Percentiles rank a stretch among this genome's conserved stretches.
These are phyloP conservation scores for Phyllotis vaccarum DNA, from an alignment of 2,797 vertebrate genomes.

Conservation along the genomic window DNA sequence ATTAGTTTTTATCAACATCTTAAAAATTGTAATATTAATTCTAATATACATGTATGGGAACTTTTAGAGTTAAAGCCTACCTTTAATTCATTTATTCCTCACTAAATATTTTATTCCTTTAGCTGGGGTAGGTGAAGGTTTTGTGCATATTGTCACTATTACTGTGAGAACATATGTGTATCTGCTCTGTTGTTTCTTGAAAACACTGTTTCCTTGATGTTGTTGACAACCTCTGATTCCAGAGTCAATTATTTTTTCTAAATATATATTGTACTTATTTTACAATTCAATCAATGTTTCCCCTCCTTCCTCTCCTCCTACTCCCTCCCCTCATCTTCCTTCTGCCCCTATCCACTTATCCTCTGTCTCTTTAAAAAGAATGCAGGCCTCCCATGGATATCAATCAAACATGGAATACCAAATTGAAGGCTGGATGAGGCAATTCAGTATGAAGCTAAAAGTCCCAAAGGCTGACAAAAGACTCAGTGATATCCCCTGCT, in stretches of 20 bases:
- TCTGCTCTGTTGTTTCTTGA: background rate
- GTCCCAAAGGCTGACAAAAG: background rate
- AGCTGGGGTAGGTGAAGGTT: background rate
- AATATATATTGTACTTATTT: background rate
- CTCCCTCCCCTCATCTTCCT: background rate
- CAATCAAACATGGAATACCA: background rate
- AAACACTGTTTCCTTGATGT: background rate
- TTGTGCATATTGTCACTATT: background rate
- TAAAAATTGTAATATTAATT: background rate
- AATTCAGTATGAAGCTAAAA: background rate
- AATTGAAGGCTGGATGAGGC: background rate
- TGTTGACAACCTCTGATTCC: background rate
- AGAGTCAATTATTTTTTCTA: background rate
- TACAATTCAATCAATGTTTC: background rate
- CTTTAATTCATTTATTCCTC: background rate
- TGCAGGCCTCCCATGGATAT: background rate
- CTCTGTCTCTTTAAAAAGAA: background rate
- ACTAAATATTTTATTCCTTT: background rate
- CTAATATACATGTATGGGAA: background rate
- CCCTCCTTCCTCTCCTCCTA: background rate
- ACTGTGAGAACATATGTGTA: background rate
- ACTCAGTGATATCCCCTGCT: background rate
- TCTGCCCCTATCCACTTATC: background rate
- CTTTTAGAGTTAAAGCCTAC: background rate
- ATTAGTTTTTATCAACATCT: background rate